Conservation (phyloP, 2,888 invertebrate genomes). For the Conops quadrifasciatus region DNA sequence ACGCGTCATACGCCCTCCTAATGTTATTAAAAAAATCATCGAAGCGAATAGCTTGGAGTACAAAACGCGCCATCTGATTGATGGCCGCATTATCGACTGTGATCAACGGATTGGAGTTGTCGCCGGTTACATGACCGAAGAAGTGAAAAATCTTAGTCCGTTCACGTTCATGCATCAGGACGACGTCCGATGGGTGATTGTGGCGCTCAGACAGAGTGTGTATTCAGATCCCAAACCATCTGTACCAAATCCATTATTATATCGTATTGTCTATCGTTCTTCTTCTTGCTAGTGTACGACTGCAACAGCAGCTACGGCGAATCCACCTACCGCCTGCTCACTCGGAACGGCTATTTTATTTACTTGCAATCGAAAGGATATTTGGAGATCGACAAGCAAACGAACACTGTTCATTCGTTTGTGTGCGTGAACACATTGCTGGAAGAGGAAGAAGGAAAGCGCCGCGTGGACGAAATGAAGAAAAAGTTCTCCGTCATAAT, state of each 20-base stretch:
- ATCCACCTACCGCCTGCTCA: slow-evolving; percentile 85
- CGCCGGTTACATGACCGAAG: slow-evolving; percentile 88
- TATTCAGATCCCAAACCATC: neutral
- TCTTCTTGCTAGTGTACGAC: slow-evolving; percentile 76
- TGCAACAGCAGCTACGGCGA: slow-evolving; percentile 82
- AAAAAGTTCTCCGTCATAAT: slow-evolving; percentile 78
- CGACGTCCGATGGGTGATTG: slow-evolving; percentile 88
- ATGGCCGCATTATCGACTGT: slow-evolving; percentile 88
- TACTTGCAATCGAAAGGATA: slow-evolving; percentile 86
- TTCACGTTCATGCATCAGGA: slow-evolving; percentile 91
- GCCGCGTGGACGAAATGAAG: slow-evolving; percentile 81
- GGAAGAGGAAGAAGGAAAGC: slow-evolving; percentile 77
- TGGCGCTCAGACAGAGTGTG: slow-evolving; percentile 75
- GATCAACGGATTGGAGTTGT: slow-evolving; percentile 91
- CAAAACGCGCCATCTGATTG: slow-evolving; percentile 86
- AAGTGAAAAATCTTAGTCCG: slow-evolving; percentile 86
- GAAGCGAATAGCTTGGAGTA: slow-evolving; percentile 84
- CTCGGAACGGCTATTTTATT: slow-evolving; percentile 84
- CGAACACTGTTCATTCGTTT: slow-evolving; percentile 83
- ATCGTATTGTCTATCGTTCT: neutral
- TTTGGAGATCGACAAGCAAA: slow-evolving; percentile 80
- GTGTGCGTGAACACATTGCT: slow-evolving; percentile 85
- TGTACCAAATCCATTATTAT: neutral
- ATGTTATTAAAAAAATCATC: slow-evolving; percentile 73
- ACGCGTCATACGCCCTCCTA: slow-evolving; percentile 74